A percentile compares a stretch with the other conserved stretches of the same genome.
These are phyloP conservation scores for Drosophila atripex DNA, from an alignment of 2,888 invertebrate species.

Conservation along the genomic window DNA sequence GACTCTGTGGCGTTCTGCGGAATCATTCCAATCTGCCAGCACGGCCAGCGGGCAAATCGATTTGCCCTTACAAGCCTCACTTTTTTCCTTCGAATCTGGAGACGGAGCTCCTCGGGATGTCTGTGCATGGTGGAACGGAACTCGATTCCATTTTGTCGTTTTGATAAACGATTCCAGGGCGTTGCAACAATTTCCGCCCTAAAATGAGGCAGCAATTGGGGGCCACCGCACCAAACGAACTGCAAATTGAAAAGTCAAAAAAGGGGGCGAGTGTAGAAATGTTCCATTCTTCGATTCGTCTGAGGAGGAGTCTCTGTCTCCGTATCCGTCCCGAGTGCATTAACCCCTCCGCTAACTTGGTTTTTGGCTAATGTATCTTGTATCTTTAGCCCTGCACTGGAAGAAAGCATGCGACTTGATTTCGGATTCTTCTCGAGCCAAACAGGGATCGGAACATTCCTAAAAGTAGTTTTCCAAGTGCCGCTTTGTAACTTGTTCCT, in stretches of 20 bases:
- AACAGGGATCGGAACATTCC: neutral
- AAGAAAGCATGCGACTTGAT: neutral
- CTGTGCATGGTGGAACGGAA: slow-evolving; percentile 63
- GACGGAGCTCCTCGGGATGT: slow-evolving; percentile 10
- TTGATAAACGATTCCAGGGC: slow-evolving; percentile 81
- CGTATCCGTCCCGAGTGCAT: slow-evolving; percentile 60
- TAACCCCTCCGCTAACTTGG: slow-evolving; percentile 71
- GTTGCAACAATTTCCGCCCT: slow-evolving; percentile 81
- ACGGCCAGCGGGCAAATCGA: slow-evolving; percentile 76
- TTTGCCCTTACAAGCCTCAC: slow-evolving; percentile 55
- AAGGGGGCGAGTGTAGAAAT: slow-evolving; percentile 30
- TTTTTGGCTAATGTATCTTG: slow-evolving; percentile 62
- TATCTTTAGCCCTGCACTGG: slow-evolving; percentile 4
- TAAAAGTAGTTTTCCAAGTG: slow-evolving; percentile 11
- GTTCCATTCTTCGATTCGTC: slow-evolving; percentile 25
- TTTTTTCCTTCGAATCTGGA: neutral
- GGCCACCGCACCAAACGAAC: slow-evolving; percentile 38
- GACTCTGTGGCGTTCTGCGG: neutral
- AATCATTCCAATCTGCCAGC: slow-evolving; percentile 39
- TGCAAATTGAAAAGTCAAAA: slow-evolving; percentile 69
- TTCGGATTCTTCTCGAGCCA: neutral
- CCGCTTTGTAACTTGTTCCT: slow-evolving; percentile 17
- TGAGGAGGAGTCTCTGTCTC: slow-evolving; percentile 26
- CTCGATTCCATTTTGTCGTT: slow-evolving; percentile 81
- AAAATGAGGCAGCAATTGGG: slow-evolving; percentile 69